Evolutionary conservation across 1,140 invertebrate species (phyloP), one percentile per base, ranked within the genome.

Genomic region (Brachionus koreanus): DNA sequence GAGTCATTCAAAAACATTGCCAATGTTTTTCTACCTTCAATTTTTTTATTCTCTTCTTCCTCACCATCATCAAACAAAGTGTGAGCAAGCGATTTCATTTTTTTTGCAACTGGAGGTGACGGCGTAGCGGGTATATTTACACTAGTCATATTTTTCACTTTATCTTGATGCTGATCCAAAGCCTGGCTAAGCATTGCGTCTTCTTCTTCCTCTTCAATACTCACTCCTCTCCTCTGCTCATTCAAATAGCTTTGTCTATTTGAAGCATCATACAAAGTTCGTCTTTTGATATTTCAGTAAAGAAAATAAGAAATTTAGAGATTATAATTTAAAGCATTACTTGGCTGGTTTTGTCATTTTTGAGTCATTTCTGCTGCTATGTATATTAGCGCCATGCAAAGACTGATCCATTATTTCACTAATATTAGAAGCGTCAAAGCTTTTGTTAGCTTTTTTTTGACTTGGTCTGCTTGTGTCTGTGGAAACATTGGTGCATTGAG

Each of bases 31-130:
- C 37, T 74, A 25, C 39, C 39, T 42, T 23, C 23, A 6, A n/a
- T 2, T 10, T 43, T 43, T 46, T 5, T 46, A 13, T 16, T 43
- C 23, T 79, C 61, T 79, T 79, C 76, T 12, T 79, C 49, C 25
- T 79, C 76, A 7, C 39, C 76, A 43, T 79, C 76, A 43, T 79
- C 76, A 12, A 79, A 79, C 33, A 79, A 79, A 63, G 23, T 61
- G 1, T 79, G 49, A 5, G 57, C 49, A 1, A 79, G 10, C 3
- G 76, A 79, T 61, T 61, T 79, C 33, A 43, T 43, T 43, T 79
- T 74, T 46, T 74, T 74, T 3, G 69, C 69, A 35, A 43, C 69
- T 9, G 69, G 69, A 29, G 69, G 69, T 13, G 69, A 74, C 12
- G 69, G 69, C 0, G 69, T 74, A 25, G 69, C 19, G 12, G 69